Evolutionary conservation across 2,888 invertebrate genomes (phyloP), one percentile per base, ranked within the genome.

Genomic region (Embidobia sp.): DNA sequence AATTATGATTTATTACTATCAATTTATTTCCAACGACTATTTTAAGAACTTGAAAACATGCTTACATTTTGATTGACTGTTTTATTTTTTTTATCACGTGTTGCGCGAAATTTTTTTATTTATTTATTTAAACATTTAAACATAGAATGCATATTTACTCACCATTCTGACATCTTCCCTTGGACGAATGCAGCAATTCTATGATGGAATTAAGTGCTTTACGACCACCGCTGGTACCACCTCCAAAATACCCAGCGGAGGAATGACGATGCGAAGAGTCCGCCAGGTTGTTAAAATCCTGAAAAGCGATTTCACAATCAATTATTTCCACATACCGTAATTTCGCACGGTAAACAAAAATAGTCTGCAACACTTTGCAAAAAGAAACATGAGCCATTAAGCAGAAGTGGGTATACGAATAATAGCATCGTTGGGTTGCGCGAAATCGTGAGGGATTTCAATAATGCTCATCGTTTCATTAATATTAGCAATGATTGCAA

Each of bases 281-380:
- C 88, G 88, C 88, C 89, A 89, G 88, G 85, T 85, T 88, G 88
- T 85, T 84, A 83, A 84, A 79, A 79, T 85, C 84, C 87, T 87
- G 77, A 27, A 82, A 82, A 66, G 13, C 7, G 46, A 61, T 27
- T 19, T 31, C 4, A n/a, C n/a, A 46, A 67, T 22, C 19, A 5
- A 26, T 42, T 67, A 33, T 46, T 35, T n/a, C 26, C 6, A 40
- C 44, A 31, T 40, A 53, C n/a, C n/a, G n/a, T n/a, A n/a, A n/a
- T n/a, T n/a, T n/a, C n/a, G n/a, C n/a, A n/a, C n/a, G n/a, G n/a
- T n/a, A n/a, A n/a, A n/a, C n/a, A n/a, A n/a, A n/a, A n/a, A n/a
- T n/a, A n/a, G n/a, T n/a, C n/a, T n/a, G n/a, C n/a, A n/a, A n/a
- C n/a, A n/a, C n/a, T n/a, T n/a, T n/a, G n/a, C n/a, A n/a, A n/a